phyloP scores from a whole-genome alignment of 2,797 vertebrate species.

The Aythya fuligula region DNA sequence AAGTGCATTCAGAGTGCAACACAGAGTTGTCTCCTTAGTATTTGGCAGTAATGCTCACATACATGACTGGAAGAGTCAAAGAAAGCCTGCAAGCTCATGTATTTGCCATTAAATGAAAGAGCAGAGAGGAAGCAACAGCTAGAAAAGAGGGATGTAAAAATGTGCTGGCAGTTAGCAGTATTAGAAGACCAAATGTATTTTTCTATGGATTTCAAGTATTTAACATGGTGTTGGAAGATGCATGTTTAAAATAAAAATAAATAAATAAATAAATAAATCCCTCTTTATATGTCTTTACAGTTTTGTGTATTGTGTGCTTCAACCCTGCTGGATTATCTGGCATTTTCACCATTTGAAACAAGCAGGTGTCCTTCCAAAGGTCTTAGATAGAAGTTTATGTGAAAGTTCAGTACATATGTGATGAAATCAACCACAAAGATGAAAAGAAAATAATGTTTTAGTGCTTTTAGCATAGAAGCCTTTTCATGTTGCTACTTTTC shows the following conservation, averaged over 20 bases:
- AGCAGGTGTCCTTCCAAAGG: not conserved
- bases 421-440: not conserved
- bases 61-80: not conserved
- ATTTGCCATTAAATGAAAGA: not conserved
- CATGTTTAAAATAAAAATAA: not conserved
- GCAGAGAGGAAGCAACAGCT: not conserved
- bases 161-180: not conserved
- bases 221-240: not conserved
- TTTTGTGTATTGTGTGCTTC: not conserved
- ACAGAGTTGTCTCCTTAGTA: not conserved
- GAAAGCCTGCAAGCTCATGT: not conserved
- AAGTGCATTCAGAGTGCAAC: not conserved
- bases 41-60: not conserved
- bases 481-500: not conserved
- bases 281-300: not conserved
- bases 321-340: not conserved
- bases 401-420: not conserved
- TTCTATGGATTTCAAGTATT: not conserved
- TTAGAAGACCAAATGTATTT: not conserved
- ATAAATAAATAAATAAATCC: not conserved
- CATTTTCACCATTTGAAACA: not conserved
- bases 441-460: not conserved
- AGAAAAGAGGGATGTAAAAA: not conserved
- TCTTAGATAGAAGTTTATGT: not conserved
- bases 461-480: not conserved